Conservation (phyloP, 2,888 invertebrate genomes). For the Andrena flavipes region DNA sequence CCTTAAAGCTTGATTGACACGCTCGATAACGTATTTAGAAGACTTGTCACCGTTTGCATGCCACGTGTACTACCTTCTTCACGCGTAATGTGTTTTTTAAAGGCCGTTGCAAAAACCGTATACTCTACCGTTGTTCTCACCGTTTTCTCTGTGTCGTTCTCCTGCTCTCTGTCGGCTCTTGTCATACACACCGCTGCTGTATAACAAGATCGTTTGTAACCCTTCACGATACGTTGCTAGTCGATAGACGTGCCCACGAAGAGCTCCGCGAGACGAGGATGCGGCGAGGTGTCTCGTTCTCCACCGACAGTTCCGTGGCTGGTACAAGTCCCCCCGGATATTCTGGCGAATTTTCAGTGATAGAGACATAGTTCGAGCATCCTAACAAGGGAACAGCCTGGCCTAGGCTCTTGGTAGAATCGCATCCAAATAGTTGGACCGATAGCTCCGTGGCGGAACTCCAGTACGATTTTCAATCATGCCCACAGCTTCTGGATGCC, state of each 20-base stretch:
- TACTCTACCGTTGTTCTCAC: conserved; percentile 43
- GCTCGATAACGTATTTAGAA: conserved; percentile 52
- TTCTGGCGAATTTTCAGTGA: too few relatives aligned
- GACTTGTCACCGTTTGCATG: conserved; percentile 65
- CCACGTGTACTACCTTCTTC: conserved; percentile 67
- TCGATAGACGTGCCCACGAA: conserved; percentile 27
- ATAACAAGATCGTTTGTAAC: conserved; percentile 38
- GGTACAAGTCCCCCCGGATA: too few relatives aligned
- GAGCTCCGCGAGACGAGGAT: background rate
- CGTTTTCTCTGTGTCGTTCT: conserved; percentile 54
- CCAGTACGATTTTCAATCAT: background rate
- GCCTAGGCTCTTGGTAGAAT: too few relatives aligned
- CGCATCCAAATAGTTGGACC: too few relatives aligned
- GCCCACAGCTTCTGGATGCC: background rate
- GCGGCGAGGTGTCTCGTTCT: background rate
- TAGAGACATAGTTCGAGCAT: too few relatives aligned
- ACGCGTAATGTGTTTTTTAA: conserved; percentile 53
- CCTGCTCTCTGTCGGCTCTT: conserved; percentile 58
- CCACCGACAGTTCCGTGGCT: background rate
- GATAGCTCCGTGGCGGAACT: background rate
- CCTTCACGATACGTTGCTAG: conserved; percentile 21
- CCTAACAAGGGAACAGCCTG: too few relatives aligned
- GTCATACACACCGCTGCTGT: conserved; percentile 33
- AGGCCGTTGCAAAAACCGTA: conserved; percentile 47
- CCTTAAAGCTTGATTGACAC: conserved; percentile 54